Conservation (phyloP, 1,140 invertebrate genomes). For the Meloidogyne floridensis region DNA sequence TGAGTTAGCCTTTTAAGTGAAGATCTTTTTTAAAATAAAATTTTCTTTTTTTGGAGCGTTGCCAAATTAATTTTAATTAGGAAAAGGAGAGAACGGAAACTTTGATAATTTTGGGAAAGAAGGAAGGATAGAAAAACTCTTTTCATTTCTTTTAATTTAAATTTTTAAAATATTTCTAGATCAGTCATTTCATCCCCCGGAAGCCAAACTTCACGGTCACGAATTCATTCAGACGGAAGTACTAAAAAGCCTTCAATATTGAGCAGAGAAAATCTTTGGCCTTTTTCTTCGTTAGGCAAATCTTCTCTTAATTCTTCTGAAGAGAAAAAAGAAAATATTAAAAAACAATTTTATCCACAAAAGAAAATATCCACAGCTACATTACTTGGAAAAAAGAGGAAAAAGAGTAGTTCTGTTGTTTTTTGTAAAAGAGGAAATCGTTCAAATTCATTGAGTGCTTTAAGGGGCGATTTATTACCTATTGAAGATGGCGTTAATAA, state of each 20-base stretch:
- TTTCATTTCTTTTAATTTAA: not conserved
- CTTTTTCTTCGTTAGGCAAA: slow-evolving; percentile 4
- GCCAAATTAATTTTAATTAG: too few species aligned
- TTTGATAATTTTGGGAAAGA: too few species aligned
- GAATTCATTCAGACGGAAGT: slow-evolving; percentile 63
- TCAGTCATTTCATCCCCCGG: slow-evolving; percentile 36
- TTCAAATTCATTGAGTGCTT: slow-evolving; percentile 9
- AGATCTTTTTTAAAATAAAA: too few species aligned
- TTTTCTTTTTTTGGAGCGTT: not conserved
- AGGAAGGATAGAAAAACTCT: too few species aligned
- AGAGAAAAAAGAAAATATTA: slow-evolving; percentile 8
- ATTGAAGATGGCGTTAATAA: slow-evolving; percentile 1
- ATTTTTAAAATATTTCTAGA: slow-evolving; percentile 41
- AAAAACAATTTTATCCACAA: not conserved
- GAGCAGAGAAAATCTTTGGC: slow-evolving; percentile 2
- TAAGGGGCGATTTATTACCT: not conserved
- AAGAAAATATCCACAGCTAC: slow-evolving; percentile 4
- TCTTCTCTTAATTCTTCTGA: not conserved
- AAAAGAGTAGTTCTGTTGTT: slow-evolving; percentile 4
- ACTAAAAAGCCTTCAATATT: slow-evolving; percentile 32
- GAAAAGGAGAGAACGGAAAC: too few species aligned
- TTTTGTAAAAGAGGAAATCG: slow-evolving; percentile 16
- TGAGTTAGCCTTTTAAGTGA: not conserved
- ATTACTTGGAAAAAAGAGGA: slow-evolving; percentile 10
- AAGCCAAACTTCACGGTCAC: slow-evolving; percentile 40